Conservation (phyloP, 2,113 vertebrate species). For the Hyperopisus bebe region DNA sequence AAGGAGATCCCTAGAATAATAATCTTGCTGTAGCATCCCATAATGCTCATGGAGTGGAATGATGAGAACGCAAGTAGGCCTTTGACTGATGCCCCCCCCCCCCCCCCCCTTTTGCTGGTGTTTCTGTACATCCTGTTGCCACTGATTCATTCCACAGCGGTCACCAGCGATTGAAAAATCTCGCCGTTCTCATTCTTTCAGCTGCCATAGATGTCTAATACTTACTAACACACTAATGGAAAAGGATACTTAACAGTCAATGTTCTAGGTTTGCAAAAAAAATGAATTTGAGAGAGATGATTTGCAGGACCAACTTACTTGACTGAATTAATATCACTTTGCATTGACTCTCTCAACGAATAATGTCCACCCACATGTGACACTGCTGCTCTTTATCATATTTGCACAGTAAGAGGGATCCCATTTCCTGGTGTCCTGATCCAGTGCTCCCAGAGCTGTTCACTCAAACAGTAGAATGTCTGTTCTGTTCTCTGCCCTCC, state of each 20-base stretch:
- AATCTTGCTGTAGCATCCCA: background rate
- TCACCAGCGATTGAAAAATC: background rate
- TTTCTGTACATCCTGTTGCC: background rate
- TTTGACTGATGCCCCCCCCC: background rate
- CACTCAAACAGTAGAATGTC: background rate
- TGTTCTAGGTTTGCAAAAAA: background rate
- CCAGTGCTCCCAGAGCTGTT: background rate
- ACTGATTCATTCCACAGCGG: background rate
- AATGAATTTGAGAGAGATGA: background rate
- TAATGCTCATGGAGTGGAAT: background rate
- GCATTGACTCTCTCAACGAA: background rate
- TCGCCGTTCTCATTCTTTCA: background rate
- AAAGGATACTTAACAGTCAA: background rate
- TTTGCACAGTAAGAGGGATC: background rate
- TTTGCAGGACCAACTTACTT: background rate
- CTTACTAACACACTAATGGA: background rate
- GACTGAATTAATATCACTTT: background rate
- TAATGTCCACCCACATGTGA: background rate
- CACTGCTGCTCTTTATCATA: background rate
- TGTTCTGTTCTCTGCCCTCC: background rate
- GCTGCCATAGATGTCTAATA: background rate
- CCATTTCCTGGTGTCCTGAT: background rate
- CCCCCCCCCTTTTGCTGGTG: background rate
- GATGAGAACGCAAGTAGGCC: background rate
- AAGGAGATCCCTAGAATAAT: background rate